Conservation (phyloP, 2,888 invertebrate genomes). For the Epinotia demarniana region DNA sequence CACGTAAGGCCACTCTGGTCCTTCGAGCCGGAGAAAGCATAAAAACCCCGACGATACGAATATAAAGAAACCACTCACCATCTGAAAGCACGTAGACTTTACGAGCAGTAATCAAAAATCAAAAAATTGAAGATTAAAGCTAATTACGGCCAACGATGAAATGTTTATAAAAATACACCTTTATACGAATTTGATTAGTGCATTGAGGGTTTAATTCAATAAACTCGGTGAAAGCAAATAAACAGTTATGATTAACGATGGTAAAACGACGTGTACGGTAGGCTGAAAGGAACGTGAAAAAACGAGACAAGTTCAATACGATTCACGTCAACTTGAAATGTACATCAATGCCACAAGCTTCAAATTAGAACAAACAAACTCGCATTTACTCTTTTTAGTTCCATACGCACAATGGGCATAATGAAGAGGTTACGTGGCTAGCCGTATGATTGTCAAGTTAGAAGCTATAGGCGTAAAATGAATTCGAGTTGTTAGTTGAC, state of each 20-base stretch:
- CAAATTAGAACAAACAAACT: neutral
- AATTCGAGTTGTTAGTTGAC: slow-evolving; percentile 11
- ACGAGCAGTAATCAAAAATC: slow-evolving; percentile 54
- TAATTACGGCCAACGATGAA: slow-evolving; percentile 26
- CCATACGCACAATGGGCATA: slow-evolving; percentile 5
- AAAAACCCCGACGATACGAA: neutral
- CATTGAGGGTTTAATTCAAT: slow-evolving; percentile 40
- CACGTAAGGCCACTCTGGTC: slow-evolving; percentile 1
- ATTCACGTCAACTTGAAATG: neutral
- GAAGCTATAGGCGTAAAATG: slow-evolving; percentile 29
- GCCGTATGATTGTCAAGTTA: slow-evolving; percentile 37
- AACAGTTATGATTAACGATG: slow-evolving; percentile 43
- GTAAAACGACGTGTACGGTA: slow-evolving; percentile 23
- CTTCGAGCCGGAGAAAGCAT: slow-evolving; percentile 22
- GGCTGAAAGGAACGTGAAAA: neutral
- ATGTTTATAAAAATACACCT: slow-evolving; percentile 41
- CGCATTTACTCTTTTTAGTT: neutral
- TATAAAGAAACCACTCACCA: slow-evolving; percentile 30
- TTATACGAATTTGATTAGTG: slow-evolving; percentile 42
- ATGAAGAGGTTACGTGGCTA: slow-evolving; percentile 23
- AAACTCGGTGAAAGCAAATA: slow-evolving; percentile 44
- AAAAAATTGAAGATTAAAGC: slow-evolving; percentile 46
- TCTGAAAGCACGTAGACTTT: slow-evolving; percentile 37
- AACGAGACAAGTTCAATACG: neutral
- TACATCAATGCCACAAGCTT: neutral